Percentiles rank a stretch among this genome's conserved stretches.
phyloP scores from a whole-genome alignment of 30 jellyfish, hydroid and myxozoan species.

The Morbakka virulenta region DNA sequence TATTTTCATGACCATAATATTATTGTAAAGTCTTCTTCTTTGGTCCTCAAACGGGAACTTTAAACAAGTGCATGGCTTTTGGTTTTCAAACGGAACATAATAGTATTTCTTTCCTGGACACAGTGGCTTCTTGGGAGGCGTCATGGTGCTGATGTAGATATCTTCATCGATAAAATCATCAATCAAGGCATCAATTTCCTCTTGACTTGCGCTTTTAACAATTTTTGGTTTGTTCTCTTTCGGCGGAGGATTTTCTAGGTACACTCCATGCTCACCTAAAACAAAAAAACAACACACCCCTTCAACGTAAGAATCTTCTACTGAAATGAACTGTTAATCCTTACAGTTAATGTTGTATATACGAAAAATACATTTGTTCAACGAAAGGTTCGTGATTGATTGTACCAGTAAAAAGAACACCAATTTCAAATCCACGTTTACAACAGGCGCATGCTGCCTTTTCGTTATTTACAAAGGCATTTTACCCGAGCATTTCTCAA shows the following conservation, averaged over 20 bases:
- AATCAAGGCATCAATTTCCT: slow-evolving; percentile 36
- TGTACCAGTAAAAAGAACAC: too few species aligned
- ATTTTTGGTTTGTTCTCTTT: slow-evolving; percentile 22
- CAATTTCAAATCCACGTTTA: too few species aligned
- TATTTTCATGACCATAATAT: slow-evolving; percentile 66
- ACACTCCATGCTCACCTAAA: slow-evolving; percentile 86
- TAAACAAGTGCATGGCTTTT: slow-evolving; percentile 81
- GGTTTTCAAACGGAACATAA: slow-evolving; percentile 68
- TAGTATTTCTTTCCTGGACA: slow-evolving; percentile 64
- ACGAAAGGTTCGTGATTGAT: too few species aligned
- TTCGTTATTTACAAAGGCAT: too few species aligned
- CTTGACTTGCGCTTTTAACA: background rate
- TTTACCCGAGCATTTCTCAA: too few species aligned
- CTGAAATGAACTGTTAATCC: too few species aligned
- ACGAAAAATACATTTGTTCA: too few species aligned
- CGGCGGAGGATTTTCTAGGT: slow-evolving; percentile 45
- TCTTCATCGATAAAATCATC: slow-evolving; percentile 41
- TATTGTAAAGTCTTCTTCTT: slow-evolving; percentile 76
- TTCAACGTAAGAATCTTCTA: too few species aligned
- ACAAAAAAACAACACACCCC: background rate
- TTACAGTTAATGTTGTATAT: too few species aligned
- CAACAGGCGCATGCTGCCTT: too few species aligned
- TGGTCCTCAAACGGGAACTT: slow-evolving; percentile 94
- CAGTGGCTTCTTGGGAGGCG: slow-evolving; percentile 58
- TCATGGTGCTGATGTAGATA: slow-evolving; percentile 55